A percentile compares a stretch with the other conserved stretches of the same genome.
These are phyloP conservation scores for Dascyllus trimaculatus DNA, from an alignment of 2,113 vertebrate genomes.

Conservation along the genomic window DNA sequence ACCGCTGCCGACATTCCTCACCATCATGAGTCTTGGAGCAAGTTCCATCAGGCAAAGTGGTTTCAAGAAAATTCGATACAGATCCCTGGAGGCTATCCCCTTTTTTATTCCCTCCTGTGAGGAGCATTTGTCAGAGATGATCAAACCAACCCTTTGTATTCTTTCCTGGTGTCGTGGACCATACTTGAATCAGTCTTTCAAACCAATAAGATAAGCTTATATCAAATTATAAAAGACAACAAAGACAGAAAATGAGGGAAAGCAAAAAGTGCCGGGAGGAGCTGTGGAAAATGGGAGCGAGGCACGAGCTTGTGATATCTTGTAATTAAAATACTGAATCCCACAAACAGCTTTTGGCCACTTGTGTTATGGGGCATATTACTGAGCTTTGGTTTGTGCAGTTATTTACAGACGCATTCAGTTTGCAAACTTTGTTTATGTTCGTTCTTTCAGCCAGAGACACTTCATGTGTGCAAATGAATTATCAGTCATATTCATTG, in stretches of 20 bases:
- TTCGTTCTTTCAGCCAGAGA: neutral
- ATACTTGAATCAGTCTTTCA: neutral
- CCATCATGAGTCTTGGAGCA: constrained; percentile 60
- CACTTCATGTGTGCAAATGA: neutral
- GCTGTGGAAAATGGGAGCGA: constrained; percentile 2
- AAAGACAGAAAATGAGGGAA: constrained; percentile 3
- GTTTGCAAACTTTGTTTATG: neutral
- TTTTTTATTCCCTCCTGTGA: constrained; percentile 29
- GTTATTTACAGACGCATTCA: constrained; percentile 18
- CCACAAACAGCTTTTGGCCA: neutral
- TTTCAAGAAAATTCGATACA: constrained; percentile 56
- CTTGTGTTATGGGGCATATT: neutral
- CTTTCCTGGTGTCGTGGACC: constrained; percentile 10
- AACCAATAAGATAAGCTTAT: constrained; percentile 14
- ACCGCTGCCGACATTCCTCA: constrained; percentile 64
- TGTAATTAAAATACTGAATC: neutral
- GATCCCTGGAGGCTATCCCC: constrained; percentile 40
- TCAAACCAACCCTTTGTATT: constrained; percentile 30
- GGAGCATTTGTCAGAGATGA: constrained; percentile 1
- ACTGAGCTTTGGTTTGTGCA: constrained; percentile 8
- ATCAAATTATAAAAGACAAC: constrained; percentile 7
- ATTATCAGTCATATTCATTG: neutral
- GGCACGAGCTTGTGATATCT: neutral
- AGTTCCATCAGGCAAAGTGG: constrained; percentile 61
- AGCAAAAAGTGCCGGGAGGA: neutral